These are phyloP conservation scores for Orthosia incerta DNA, from an alignment of 2,888 invertebrate genomes.

Conservation along the genomic window DNA sequence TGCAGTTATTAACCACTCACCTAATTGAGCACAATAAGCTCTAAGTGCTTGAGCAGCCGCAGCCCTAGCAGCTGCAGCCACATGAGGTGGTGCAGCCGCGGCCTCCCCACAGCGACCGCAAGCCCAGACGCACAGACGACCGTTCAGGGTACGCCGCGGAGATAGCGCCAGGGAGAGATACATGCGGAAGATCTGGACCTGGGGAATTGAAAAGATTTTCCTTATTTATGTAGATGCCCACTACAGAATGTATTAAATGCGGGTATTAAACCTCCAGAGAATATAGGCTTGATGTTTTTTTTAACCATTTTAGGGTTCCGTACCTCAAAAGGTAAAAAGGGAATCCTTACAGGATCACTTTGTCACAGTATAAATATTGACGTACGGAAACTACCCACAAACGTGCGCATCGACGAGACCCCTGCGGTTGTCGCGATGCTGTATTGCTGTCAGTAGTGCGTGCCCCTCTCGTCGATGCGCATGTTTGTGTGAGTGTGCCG, in stretches of 20 bases:
- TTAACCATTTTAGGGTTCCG: too few species aligned
- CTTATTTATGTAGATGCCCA: not conserved
- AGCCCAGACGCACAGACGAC: constrained; percentile 96
- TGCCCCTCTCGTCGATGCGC: too few species aligned
- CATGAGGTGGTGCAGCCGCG: constrained; percentile 94
- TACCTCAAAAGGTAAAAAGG: too few species aligned
- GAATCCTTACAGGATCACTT: too few species aligned
- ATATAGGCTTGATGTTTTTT: too few species aligned
- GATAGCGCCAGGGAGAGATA: constrained; percentile 97
- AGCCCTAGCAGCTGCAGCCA: constrained; percentile 93
- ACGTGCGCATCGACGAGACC: too few species aligned
- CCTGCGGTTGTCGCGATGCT: too few species aligned
- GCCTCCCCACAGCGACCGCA: constrained; percentile 96
- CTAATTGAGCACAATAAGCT: constrained; percentile 96
- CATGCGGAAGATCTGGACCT: constrained; percentile 93
- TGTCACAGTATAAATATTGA: too few species aligned
- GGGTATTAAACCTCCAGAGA: too few species aligned
- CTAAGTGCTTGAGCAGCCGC: constrained; percentile 97
- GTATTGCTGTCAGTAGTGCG: too few species aligned
- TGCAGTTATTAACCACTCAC: constrained; percentile 75
- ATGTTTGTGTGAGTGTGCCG: too few species aligned
- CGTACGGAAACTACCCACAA: too few species aligned
- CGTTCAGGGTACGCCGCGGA: constrained; percentile 97
- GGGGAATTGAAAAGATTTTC: not conserved
- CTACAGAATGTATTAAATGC: not conserved